Percentiles rank a stretch among this genome's conserved stretches.
Conservation (phyloP, 2,888 invertebrate genomes). For the Cryptus viduatorius region DNA sequence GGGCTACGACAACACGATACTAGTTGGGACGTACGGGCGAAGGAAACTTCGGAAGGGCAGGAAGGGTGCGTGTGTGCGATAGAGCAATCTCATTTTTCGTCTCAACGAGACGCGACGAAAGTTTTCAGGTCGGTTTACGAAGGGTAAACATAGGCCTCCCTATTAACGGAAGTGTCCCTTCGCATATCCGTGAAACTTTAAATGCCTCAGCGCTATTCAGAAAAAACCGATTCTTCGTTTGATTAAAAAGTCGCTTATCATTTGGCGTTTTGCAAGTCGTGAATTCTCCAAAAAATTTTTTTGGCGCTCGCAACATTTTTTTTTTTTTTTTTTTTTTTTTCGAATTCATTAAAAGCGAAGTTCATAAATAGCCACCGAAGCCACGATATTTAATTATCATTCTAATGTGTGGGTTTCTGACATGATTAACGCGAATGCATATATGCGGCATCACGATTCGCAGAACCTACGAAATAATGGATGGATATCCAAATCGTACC, state of each 20-base stretch:
- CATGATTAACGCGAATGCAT: slow-evolving; percentile 17
- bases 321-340: too few species aligned
- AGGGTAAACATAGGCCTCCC: slow-evolving; percentile 73
- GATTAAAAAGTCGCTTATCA: too few species aligned
- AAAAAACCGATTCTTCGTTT: too few species aligned
- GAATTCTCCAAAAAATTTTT: too few species aligned
- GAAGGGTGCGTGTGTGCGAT: slow-evolving; percentile 43
- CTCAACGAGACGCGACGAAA: slow-evolving; percentile 19
- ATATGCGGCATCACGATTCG: slow-evolving; percentile 35
- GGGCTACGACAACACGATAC: slow-evolving; percentile 20
- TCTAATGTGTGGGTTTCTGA: slow-evolving; percentile 12
- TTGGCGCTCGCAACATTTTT: too few species aligned
- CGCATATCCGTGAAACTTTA: too few species aligned
- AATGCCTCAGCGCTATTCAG: too few species aligned
- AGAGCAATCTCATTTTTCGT: not conserved
- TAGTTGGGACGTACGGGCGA: slow-evolving; percentile 36
- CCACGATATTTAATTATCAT: slow-evolving; percentile 3
- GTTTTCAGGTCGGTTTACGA: slow-evolving; percentile 75
- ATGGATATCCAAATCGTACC: slow-evolving; percentile 37
- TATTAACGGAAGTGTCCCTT: slow-evolving; percentile 13
- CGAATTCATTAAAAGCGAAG: too few species aligned
- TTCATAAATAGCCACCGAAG: not conserved
- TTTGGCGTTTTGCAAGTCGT: too few species aligned
- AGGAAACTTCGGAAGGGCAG: slow-evolving; percentile 35
- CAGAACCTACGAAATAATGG: slow-evolving; percentile 15